phyloP scores from a whole-genome alignment of 2,888 invertebrate genomes.

The Salpingus planirostris region DNA sequence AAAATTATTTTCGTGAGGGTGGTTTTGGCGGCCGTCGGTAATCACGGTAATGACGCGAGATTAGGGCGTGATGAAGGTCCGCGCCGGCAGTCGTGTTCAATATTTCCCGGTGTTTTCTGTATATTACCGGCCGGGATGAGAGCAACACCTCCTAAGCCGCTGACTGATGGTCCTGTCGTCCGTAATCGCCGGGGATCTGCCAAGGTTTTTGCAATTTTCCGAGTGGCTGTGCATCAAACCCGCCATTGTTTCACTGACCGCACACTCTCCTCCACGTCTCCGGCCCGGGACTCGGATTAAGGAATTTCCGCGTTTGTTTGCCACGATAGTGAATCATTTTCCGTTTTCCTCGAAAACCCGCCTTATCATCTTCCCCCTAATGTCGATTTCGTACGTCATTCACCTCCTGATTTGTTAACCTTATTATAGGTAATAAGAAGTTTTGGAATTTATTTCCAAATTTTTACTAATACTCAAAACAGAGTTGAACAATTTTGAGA shows the following conservation, averaged over 20 bases:
- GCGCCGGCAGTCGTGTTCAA: conserved; percentile 22
- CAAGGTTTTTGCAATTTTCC: conserved; percentile 36
- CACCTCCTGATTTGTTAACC: too few relatives aligned
- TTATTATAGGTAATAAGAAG: too few relatives aligned
- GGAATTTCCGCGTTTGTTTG: conserved; percentile 22
- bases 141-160: conserved; percentile 32
- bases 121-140: conserved; percentile 23
- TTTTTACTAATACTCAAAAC: too few relatives aligned
- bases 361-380: neutral
- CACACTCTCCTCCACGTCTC: too few relatives aligned
- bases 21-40: conserved; percentile 7
- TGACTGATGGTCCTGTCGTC: conserved; percentile 35
- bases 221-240: conserved; percentile 34
- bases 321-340: conserved; percentile 14
- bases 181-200: conserved; percentile 33
- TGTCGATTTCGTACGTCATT: too few relatives aligned
- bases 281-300: conserved; percentile 15
- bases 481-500: too few relatives aligned
- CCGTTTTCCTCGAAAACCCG: conserved; percentile 8
- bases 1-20: too few relatives aligned
- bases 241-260: conserved; percentile 30
- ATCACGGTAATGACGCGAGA: conserved; percentile 16
- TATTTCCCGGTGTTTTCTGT: conserved; percentile 27
- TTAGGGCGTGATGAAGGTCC: conserved; percentile 24
- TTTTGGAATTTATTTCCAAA: too few relatives aligned